Evolutionary conservation across 1,140 invertebrate genomes (phyloP).

Genomic region (Pseudomyrmex gracilis): DNA sequence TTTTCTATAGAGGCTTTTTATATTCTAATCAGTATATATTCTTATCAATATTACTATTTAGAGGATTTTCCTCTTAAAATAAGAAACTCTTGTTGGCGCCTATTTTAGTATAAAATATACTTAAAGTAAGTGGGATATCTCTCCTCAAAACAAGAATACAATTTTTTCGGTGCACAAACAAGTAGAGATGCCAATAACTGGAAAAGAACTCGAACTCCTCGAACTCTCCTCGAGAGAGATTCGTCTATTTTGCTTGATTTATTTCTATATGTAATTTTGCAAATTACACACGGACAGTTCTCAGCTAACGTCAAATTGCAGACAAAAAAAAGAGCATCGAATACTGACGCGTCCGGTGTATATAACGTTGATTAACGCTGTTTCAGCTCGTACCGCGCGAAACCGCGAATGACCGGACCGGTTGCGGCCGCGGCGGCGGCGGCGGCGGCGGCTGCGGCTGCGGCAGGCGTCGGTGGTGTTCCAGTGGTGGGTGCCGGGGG

Average conservation of each 20-base stretch:
- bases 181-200: background rate
- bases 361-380: slow-evolving; percentile 53
- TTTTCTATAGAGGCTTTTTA: no score
- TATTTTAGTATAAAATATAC: no score
- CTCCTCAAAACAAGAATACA: no score
- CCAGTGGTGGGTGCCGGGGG: slow-evolving; percentile 86
- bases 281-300: background rate
- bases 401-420: slow-evolving; percentile 85
- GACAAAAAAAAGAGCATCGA: slow-evolving; percentile 11
- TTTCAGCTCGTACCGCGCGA: slow-evolving; percentile 86
- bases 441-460: slow-evolving; percentile 70
- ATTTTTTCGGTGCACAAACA: no score
- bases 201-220: background rate
- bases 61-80: no score
- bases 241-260: background rate
- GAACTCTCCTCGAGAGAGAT: background rate
- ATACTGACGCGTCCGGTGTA: background rate
- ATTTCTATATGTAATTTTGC: background rate
- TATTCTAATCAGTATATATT: no score
- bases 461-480: slow-evolving; percentile 79
- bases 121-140: no score
- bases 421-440: slow-evolving; percentile 70
- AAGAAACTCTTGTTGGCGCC: no score
- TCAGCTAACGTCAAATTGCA: background rate
- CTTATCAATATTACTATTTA: no score